Evolutionary conservation across 2,797 vertebrate genomes (phyloP), one percentile per base, ranked within the genome.

Genomic region (Morelia viridis): DNA sequence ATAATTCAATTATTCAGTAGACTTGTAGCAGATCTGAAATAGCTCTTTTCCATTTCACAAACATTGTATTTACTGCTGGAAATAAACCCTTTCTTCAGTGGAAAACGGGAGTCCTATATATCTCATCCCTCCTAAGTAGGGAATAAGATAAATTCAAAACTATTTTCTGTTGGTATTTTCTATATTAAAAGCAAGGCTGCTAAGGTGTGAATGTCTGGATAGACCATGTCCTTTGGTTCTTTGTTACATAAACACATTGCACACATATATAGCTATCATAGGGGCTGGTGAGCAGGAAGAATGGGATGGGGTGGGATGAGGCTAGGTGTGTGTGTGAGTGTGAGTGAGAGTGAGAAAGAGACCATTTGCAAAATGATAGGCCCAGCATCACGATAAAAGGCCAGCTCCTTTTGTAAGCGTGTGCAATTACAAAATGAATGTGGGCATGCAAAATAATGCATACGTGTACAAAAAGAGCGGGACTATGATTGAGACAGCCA

Each of bases 1-100:
- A 96, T 97, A 96, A 97, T 97, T 97, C 95, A 96, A 95, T 97
- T 96, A 96, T 96, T 96, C 94, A 95, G 94, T 94, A 92, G 95
- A 91, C 91, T 94, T 95, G 92, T 89, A 96, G 92, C 95, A 92
- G 58, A 94, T 96, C 92, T 58, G 92, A 93, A 96, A 95, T 95
- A 95, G 94, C 91, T 87, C 95, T 94, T 95, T 96, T 93, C 96
- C 85, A 94, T 96, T 96, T 94, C 91, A 93, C 95, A 96, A 96
- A 95, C 94, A 96, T 92, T 92, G 50, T 97, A 94, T 96, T 97
- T 97, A 96, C 94, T 92, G 92, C 94, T 95, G 93, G 93, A 96
- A 96, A 96, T 92, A 95, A 96, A 96, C 62, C 53, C 90, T 95
- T 95, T 95, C 89, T 95, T 58, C 64, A 84, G 91, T 94, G 89